Conservation (phyloP, 2,113 vertebrate species). For the Laterallus jamaicensis region DNA sequence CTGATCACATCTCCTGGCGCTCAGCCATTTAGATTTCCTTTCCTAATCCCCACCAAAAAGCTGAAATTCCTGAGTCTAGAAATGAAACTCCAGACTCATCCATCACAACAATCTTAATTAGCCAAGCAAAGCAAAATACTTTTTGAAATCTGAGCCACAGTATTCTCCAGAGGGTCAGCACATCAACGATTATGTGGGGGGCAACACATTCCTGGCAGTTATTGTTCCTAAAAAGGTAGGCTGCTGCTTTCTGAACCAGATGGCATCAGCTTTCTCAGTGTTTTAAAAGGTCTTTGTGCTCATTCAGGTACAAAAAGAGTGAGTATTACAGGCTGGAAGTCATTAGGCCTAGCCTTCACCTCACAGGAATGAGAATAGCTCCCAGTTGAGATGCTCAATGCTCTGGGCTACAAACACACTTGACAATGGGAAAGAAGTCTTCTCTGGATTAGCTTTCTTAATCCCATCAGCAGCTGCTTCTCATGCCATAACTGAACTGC, state of each 20-base stretch:
- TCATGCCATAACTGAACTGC: not conserved
- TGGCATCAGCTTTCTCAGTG: not conserved
- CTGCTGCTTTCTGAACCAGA: not conserved
- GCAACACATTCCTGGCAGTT: not conserved
- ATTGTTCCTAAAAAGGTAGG: not conserved
- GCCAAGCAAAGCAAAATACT: constrained; percentile 58
- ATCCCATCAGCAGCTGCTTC: not conserved
- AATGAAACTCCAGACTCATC: constrained; percentile 67
- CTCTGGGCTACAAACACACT: not conserved
- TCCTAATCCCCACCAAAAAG: constrained; percentile 84
- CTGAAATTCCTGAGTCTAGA: constrained; percentile 83
- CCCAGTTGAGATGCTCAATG: not conserved
- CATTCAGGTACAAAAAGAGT: not conserved
- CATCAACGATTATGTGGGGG: not conserved
- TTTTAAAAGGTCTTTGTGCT: not conserved
- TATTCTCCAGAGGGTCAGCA: not conserved
- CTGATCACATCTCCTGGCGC: constrained; percentile 85
- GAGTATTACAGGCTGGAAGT: not conserved
- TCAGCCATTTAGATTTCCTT: constrained; percentile 83
- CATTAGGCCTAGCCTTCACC: not conserved
- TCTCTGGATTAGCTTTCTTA: not conserved
- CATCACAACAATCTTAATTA: constrained; percentile 85
- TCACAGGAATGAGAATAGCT: not conserved
- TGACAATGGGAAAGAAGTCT: not conserved
- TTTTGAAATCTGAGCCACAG: not conserved